phyloP scores from a whole-genome alignment of 2,888 invertebrate species.

The Pherbina coryleti region DNA sequence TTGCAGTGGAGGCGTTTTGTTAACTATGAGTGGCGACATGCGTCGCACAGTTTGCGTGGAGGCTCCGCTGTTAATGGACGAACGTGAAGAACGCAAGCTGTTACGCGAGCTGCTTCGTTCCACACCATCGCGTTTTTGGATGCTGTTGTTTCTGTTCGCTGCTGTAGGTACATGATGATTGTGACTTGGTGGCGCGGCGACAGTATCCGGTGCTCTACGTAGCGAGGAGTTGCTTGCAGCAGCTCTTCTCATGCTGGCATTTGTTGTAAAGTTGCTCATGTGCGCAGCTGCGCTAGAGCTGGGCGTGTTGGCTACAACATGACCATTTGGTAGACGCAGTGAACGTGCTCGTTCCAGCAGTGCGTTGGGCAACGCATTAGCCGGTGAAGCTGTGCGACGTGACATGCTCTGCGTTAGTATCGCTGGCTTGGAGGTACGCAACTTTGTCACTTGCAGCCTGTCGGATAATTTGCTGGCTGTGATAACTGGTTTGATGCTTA shows the following conservation, averaged over 20 bases:
- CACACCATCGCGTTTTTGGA: constrained; percentile 72
- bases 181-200: constrained; percentile 53
- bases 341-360: constrained; percentile 77
- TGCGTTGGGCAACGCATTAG: constrained; percentile 44
- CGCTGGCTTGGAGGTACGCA: constrained; percentile 46
- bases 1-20: constrained; percentile 61
- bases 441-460: constrained; percentile 55
- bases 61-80: constrained; percentile 85
- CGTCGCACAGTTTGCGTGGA: constrained; percentile 83
- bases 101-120: constrained; percentile 84
- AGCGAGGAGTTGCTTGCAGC: constrained; percentile 44
- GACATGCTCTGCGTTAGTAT: constrained; percentile 29
- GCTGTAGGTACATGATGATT: constrained; percentile 41
- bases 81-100: constrained; percentile 84
- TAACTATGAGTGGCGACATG: constrained; percentile 69
- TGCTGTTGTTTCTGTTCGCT: constrained; percentile 51
- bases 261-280: constrained; percentile 48
- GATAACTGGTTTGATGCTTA: neutral
- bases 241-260: constrained; percentile 50
- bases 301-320: constrained; percentile 79
- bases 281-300: constrained; percentile 64
- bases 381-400: constrained; percentile 44
- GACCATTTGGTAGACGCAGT: constrained; percentile 70
- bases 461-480: constrained; percentile 54
- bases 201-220: constrained; percentile 34